Conservation (phyloP, 1,140 invertebrate genomes). For the Meloidogyne hapla region DNA sequence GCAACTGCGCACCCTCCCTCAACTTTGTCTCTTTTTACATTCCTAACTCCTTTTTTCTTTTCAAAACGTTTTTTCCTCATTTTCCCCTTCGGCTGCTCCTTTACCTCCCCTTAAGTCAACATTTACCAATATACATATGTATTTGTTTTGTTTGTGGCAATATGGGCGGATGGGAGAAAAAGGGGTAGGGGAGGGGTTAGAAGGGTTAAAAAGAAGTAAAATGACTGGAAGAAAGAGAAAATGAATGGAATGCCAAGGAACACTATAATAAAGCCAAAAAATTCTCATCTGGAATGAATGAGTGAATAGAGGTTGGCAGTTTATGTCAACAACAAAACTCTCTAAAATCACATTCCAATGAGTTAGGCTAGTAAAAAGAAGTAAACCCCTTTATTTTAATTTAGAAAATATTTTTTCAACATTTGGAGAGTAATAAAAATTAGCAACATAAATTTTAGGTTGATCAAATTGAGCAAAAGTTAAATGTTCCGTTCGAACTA, state of each 20-base stretch:
- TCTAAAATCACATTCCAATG: no score
- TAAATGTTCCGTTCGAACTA: no score
- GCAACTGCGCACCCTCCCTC: background rate
- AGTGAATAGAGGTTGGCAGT: no score
- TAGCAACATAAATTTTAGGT: no score
- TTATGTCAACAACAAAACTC: no score
- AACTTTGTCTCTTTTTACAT: background rate
- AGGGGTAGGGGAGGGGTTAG: background rate
- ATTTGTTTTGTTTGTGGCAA: background rate
- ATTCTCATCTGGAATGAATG: constrained; percentile 1
- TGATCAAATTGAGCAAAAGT: no score
- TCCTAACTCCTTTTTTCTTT: background rate
- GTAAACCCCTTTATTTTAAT: no score
- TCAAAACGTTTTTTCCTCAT: background rate
- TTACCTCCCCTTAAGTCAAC: background rate
- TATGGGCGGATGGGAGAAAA: background rate
- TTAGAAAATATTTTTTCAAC: no score
- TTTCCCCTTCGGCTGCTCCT: constrained; percentile 4
- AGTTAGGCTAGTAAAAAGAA: no score
- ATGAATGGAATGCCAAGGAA: background rate
- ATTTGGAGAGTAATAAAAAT: no score
- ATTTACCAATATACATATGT: background rate
- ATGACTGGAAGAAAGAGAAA: background rate
- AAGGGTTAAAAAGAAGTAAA: background rate
- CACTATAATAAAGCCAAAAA: background rate